A percentile compares a stretch with the other conserved stretches of the same genome.
These are phyloP conservation scores for Pyrocoelia pectoralis DNA, from an alignment of 2,888 invertebrate genomes.

Conservation along the genomic window DNA sequence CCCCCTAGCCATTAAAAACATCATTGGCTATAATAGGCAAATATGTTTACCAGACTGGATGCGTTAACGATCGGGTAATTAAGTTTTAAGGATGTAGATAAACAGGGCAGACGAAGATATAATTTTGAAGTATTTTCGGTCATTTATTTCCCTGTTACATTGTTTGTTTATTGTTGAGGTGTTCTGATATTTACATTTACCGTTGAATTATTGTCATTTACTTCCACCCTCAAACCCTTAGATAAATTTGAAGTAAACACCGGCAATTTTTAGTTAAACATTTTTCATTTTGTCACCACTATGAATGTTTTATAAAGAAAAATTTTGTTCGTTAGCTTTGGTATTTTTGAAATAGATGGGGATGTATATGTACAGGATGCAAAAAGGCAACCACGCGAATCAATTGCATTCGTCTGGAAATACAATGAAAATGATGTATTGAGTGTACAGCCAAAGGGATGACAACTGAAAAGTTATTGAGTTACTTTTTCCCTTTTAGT, in stretches of 20 bases:
- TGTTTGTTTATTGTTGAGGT: constrained; percentile 24
- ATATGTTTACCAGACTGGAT: too few relatives aligned
- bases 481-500: too few relatives aligned
- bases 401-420: constrained; percentile 22
- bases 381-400: constrained; percentile 17
- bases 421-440: constrained; percentile 12
- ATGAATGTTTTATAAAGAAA: constrained; percentile 16
- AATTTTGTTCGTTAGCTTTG: neutral
- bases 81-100: too few relatives aligned
- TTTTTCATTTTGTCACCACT: constrained; percentile 46
- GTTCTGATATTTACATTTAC: constrained; percentile 29
- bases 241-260: constrained; percentile 44
- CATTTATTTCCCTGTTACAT: constrained; percentile 26
- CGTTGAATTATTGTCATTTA: constrained; percentile 44
- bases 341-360: constrained; percentile 10
- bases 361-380: constrained; percentile 8
- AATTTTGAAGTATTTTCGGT: constrained; percentile 27
- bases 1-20: too few relatives aligned
- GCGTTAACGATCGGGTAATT: too few relatives aligned
- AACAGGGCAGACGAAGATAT: too few relatives aligned
- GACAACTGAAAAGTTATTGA: too few relatives aligned
- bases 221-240: constrained; percentile 43
- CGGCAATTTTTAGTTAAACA: constrained; percentile 47
- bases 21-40: too few relatives aligned
- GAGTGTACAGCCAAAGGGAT: too few relatives aligned